Base-by-base conservation (phyloP, 2,113 vertebrate genomes). In the Colius striatus region DNA sequence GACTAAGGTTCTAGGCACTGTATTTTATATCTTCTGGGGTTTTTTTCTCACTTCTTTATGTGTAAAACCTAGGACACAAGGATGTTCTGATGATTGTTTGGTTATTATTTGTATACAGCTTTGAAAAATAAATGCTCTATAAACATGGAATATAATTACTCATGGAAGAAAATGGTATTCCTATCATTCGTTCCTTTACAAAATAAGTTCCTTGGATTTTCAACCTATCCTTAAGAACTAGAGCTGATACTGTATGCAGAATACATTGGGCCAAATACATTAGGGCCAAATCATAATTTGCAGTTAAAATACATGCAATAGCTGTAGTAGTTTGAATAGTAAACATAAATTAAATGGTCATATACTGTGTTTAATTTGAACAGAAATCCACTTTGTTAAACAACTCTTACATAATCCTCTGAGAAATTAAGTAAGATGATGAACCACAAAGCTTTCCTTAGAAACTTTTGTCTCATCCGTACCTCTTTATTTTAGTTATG, bases 381-480 rank as follows among this genome's bases (percentile, higher is more conserved):
- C 58, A 90, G 62, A 89, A 94, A 85, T 87, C 36, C 58, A 84
- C 66, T 62, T 27, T 10, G 1, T 89, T 95, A 82, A 89, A 70
- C 54, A 90, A 55, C 27, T 84, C n/a, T 72, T 84, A 87, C 27
- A 36, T 83, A 94, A 91, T 85, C 54, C 48, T 79, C 84, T 85
- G 63, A 88, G 70, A 94, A 92, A 90, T 92, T 68, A 87, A 89
- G 58, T 60, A 82, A 27, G 65, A 79, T 75, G 71, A 87, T 81
- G 61, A 76, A 66, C 58, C 67, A 83, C 74, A 87, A 95, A 95
- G 67, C 48, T 73, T 92, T 79, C 63, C 34, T 86, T 92, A 71
- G 75, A 85, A 93, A 91, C 71, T 84, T 90, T 70, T 80, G 47
- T 83, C 47, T 87, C 95, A 85, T 79, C 55, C 84, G 70, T 82